phyloP scores from a whole-genome alignment of 2,888 invertebrate species.

The Dryadula phaetusa region DNA sequence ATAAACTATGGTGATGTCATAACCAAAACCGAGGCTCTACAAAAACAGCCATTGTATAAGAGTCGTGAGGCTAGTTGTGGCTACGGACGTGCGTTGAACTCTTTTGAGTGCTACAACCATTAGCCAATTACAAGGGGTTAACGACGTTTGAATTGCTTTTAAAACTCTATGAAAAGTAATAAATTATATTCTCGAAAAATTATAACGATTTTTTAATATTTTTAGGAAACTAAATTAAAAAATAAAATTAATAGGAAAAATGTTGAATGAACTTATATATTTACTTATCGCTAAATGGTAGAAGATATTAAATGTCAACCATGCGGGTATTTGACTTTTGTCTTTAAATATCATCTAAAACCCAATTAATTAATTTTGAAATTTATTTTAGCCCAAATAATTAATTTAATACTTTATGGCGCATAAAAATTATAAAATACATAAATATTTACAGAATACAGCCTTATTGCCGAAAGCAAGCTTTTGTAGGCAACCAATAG shows the following conservation, averaged over 20 bases:
- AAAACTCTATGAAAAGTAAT: slow-evolving; percentile 32
- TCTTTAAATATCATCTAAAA: slow-evolving; percentile 45
- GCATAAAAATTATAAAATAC: too few species aligned
- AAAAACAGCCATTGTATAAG: slow-evolving; percentile 81
- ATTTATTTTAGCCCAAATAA: too few species aligned
- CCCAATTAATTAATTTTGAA: too few species aligned
- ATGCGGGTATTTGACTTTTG: slow-evolving; percentile 68
- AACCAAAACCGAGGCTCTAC: slow-evolving; percentile 75
- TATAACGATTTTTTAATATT: neutral
- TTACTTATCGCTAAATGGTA: slow-evolving; percentile 13
- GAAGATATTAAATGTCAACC: slow-evolving; percentile 58
- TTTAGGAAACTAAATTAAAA: neutral
- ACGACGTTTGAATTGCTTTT: slow-evolving; percentile 61
- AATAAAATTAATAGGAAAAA: neutral
- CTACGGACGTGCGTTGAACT: slow-evolving; percentile 79
- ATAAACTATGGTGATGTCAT: slow-evolving; percentile 73
- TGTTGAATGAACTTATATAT: neutral
- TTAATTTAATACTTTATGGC: too few species aligned
- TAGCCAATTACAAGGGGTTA: slow-evolving; percentile 71
- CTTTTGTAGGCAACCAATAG: too few species aligned
- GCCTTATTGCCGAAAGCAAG: too few species aligned
- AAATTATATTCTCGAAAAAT: neutral
- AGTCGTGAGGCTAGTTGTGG: slow-evolving; percentile 77
- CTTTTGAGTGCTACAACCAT: slow-evolving; percentile 75
- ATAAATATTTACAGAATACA: too few species aligned